Base-by-base conservation (phyloP, 2,888 invertebrate species). In the Beris morrisii region DNA sequence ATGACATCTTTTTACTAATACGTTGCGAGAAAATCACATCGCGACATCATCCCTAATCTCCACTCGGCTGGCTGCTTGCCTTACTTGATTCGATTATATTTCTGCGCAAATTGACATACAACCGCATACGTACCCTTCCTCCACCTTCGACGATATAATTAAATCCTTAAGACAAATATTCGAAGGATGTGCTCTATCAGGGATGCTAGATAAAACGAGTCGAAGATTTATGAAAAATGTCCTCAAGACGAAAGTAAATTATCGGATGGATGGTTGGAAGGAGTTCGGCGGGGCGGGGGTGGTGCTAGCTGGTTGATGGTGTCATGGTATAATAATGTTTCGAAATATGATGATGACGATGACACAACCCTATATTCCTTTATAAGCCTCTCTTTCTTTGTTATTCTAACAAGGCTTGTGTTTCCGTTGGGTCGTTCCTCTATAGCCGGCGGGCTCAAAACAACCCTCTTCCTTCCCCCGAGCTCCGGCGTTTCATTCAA, bases 221-320 rank as follows among this genome's bases (percentile, higher is more conserved):
- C 15, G 4, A 11, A 48, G 13, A 48, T 48, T 48, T 48, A 5
- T 48, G 4, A 54, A 54, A 11, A 54, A 54, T 32, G 54, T 54
- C 54, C 54, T 31, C 22, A 54, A 54, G 54, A 31, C 54, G 31
- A 54, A 31, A 30, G 54, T 54, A 54, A 54, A 54, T 28, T 54
- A n/a, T 30, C 12, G 54, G 31, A 54, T 12, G 31, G 31, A 30
- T 28, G 13, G 28, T 7, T 15, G 53, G 15, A 5, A 13, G 30
- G 12, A 28, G 22, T 13, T 12, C 22, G 15, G 5, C 13, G n/a
- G n/a, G 31, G 54, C 9, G 31, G 28, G 5, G 4, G 7, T 5
- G 15, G 31, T 31, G 11, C n/a, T 54, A 5, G 9, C n/a, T 31
- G 4, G n/a, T 54, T 31, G 11, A n/a, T 32, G 54, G 9, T 54